Conservation (phyloP, 1,140 invertebrate species). For the Aplysia californica region DNA sequence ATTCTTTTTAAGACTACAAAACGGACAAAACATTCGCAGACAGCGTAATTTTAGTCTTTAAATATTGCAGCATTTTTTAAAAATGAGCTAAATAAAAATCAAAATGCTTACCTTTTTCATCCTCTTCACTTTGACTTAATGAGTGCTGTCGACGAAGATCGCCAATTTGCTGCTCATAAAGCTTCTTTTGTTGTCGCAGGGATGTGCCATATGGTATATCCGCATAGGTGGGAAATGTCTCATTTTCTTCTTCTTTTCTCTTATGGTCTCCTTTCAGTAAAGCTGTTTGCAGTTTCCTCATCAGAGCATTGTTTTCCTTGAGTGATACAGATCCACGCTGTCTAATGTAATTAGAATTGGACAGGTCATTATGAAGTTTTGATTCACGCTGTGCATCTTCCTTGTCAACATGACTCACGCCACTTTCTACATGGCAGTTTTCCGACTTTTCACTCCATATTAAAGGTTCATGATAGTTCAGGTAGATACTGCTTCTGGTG, state of each 20-base stretch:
- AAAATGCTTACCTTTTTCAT: too few relatives aligned
- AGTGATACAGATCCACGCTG: neutral
- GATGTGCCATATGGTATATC: slow-evolving; percentile 45
- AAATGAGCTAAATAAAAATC: too few relatives aligned
- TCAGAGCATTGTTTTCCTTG: neutral
- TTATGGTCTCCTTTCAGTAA: neutral
- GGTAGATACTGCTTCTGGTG: slow-evolving; percentile 13
- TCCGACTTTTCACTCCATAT: too few relatives aligned
- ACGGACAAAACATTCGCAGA: too few relatives aligned
- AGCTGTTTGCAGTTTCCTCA: neutral
- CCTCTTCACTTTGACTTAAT: too few relatives aligned
- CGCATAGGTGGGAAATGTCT: slow-evolving; percentile 40
- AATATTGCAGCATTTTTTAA: too few relatives aligned
- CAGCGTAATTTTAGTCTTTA: too few relatives aligned
- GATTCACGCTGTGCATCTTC: too few relatives aligned
- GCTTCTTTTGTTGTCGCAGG: slow-evolving; percentile 41
- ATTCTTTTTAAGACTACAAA: too few relatives aligned
- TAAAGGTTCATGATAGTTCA: too few relatives aligned
- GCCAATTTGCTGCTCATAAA: slow-evolving; percentile 41
- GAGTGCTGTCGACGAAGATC: slow-evolving; percentile 25
- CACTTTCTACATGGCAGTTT: too few relatives aligned
- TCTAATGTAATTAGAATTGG: neutral
- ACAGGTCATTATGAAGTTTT: neutral
- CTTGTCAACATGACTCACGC: too few relatives aligned
- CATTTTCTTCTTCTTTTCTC: slow-evolving; percentile 12